phyloP scores from a whole-genome alignment of 1,140 invertebrate species.

The Odontomachus brunneus region DNA sequence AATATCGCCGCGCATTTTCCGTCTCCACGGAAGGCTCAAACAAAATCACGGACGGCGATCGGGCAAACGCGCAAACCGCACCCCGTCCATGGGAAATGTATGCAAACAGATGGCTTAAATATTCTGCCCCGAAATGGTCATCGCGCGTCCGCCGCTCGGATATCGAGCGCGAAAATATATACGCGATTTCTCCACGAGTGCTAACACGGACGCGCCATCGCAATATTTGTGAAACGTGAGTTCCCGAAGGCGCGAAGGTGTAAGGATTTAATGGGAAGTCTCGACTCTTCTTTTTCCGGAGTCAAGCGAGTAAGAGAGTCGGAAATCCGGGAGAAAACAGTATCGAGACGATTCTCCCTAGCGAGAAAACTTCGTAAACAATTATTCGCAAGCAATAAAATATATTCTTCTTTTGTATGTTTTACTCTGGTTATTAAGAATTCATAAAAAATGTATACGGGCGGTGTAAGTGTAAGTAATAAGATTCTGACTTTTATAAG shows the following conservation, averaged over 20 bases:
- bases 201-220: not conserved
- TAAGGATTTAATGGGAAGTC: slow-evolving; percentile 18
- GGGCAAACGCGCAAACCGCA: slow-evolving; percentile 48
- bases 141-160: slow-evolving; percentile 14
- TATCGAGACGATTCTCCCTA: no score
- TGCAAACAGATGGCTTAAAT: slow-evolving; percentile 66
- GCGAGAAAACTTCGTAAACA: no score
- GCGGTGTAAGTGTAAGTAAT: no score
- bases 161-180: slow-evolving; percentile 38
- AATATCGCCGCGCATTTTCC: slow-evolving; percentile 66
- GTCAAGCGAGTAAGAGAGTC: not conserved
- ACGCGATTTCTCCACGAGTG: not conserved
- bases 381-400: no score
- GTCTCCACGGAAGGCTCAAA: slow-evolving; percentile 63
- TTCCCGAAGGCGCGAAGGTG: slow-evolving; percentile 21
- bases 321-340: not conserved
- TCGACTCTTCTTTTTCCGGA: not conserved
- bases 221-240: slow-evolving; percentile 19
- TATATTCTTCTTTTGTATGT: no score
- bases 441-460: no score
- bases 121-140: slow-evolving; percentile 47
- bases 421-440: no score
- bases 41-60: slow-evolving; percentile 65
- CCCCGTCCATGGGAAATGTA: slow-evolving; percentile 40
- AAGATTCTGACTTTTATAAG: no score